Conservation (phyloP, 2,888 invertebrate species). For the Agonopterix subpropinquella region DNA sequence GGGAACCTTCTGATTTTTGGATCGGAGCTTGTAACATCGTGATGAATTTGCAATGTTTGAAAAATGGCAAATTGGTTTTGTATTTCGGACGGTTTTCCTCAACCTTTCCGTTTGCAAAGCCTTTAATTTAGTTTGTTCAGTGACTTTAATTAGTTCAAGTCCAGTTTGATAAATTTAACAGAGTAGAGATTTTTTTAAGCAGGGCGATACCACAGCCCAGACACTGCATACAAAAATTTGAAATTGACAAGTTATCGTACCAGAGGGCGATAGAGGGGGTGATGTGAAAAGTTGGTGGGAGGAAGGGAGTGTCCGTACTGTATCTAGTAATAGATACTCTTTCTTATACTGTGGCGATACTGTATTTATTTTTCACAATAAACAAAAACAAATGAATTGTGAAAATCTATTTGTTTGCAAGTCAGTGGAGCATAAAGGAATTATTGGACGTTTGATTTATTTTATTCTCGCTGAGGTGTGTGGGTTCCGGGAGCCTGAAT, state of each 20-base stretch:
- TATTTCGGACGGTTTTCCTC: neutral
- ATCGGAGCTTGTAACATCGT: neutral
- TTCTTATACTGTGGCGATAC: too few species aligned
- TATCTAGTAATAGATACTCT: too few species aligned
- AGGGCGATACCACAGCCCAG: too few species aligned
- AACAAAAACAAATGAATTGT: neutral
- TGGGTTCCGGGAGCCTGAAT: neutral
- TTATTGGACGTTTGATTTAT: conserved; percentile 2
- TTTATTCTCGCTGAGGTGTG: neutral
- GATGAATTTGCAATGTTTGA: conserved; percentile 6
- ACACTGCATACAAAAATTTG: too few species aligned
- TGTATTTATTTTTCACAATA: too few species aligned
- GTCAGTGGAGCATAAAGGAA: conserved; percentile 1
- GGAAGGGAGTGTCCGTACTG: too few species aligned
- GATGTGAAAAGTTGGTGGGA: too few species aligned
- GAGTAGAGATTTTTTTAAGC: too few species aligned
- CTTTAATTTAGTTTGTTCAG: neutral
- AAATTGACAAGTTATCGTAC: too few species aligned
- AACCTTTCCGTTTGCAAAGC: neutral
- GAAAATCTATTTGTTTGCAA: conserved; percentile 2
- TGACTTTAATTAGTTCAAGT: too few species aligned
- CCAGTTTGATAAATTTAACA: too few species aligned
- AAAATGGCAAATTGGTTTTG: neutral
- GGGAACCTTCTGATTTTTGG: conserved; percentile 1
- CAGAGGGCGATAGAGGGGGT: too few species aligned